Evolutionary conservation across 1,140 invertebrate species (phyloP).

Genomic region (Drosophila repleta): DNA sequence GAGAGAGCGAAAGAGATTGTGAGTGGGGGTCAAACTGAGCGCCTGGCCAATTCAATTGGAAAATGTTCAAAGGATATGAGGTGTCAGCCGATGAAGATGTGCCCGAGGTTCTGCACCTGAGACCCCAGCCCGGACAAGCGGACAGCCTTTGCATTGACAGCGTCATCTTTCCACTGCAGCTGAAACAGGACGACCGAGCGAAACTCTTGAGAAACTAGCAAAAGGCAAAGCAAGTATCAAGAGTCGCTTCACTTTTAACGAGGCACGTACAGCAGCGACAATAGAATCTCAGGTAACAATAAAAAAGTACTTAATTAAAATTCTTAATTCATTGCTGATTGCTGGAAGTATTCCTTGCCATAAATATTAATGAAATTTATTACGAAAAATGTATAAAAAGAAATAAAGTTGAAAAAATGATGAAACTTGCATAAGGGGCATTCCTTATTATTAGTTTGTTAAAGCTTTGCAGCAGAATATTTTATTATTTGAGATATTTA

Average conservation of each 20-base stretch:
- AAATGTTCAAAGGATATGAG: slow-evolving; percentile 78
- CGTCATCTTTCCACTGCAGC: slow-evolving; percentile 26
- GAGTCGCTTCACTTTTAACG: not conserved
- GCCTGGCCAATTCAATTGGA: slow-evolving; percentile 63
- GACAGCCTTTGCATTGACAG: slow-evolving; percentile 11
- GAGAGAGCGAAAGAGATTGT: not conserved
- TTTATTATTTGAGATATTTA: too few species aligned
- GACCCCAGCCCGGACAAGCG: not conserved
- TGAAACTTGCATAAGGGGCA: too few species aligned
- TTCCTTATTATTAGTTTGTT: too few species aligned
- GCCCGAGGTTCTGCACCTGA: slow-evolving; percentile 15
- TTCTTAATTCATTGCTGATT: not conserved
- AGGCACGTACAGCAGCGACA: too few species aligned
- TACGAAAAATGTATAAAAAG: too few species aligned
- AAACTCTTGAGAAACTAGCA: slow-evolving; percentile 2
- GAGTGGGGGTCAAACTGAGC: slow-evolving; percentile 9
- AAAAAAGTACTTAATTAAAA: slow-evolving; percentile 4
- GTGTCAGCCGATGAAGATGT: slow-evolving; percentile 67
- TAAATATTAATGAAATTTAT: too few species aligned
- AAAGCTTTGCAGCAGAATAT: too few species aligned
- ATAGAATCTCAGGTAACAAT: not conserved
- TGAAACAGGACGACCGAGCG: not conserved
- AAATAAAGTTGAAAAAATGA: too few species aligned
- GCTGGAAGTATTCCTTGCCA: too few species aligned
- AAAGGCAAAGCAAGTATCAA: slow-evolving; percentile 11